Base-by-base conservation (phyloP, 2,113 vertebrate genomes). In the Procavia capensis region DNA sequence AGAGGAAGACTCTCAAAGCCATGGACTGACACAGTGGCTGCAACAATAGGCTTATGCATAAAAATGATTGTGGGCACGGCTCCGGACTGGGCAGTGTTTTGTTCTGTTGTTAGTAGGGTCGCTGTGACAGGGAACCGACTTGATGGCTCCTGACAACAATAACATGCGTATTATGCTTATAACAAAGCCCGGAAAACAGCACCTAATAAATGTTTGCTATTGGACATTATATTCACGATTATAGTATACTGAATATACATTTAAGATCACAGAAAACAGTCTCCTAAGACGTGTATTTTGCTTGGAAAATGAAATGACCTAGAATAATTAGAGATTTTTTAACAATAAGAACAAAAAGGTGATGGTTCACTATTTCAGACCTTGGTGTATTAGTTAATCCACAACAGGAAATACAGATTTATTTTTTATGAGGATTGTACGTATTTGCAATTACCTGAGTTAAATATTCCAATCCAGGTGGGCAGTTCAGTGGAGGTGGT, bases 381-480 rank as follows among this genome's bases (percentile, higher is more conserved):
- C 59, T 50, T 41, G 10, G 20, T 92, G n/a, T 85, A 72, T 41
- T 66, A 45, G 82, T 89, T 57, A 91, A n/a, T 64, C 41, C 47
- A 19, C 68, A 87, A 85, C 75, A 9, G 36, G 19, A 64, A 64
- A 14, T 34, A 78, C 0, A 11, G 39, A 47, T 74, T 50, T 70
- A 5, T 39, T 88, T 83, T 45, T 43, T 11, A 59, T 3, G 63
- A 70, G 1, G 59, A 5, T 66, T 66, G 72, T 41, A 43, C n/a
- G 19, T 19, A 88, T 64, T 63, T 92, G 20, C 25, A 84, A 79
- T 92, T 98, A 98, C 98, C 98, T 98, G 98, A 76, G 84, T 98
- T 95, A 99, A 97, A 63, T 99, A 99, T 90, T 99, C 98, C 76
- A 99, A 79, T 50, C 98, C 98, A 36, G 98, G 98, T 54, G 98